Evolutionary conservation across 1,140 invertebrate species (phyloP), one percentile per base, ranked within the genome.

Genomic region (Lordiphosa collinella): DNA sequence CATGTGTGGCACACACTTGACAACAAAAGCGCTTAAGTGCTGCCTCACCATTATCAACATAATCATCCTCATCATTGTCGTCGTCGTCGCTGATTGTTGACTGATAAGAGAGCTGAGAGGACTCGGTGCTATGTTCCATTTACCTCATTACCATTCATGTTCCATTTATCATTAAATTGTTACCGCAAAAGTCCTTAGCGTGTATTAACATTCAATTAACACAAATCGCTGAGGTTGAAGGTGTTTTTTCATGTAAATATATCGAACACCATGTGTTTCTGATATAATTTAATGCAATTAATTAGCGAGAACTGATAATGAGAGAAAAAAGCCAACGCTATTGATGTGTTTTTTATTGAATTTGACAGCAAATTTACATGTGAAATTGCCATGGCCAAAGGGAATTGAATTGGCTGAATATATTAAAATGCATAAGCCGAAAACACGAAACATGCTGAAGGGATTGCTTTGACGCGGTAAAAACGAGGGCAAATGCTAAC

Each of bases 121-220:
- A 65, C 65, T 59, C 72, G 64, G 36, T 47, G 16, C 18, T 22
- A 22, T 35, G 6, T 14, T 18, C 22, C 16, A 35, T 13, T 31
- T 13, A 9, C n/a, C 9, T 38, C 36, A 12, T 29, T 29, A 29
- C 25, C 25, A 29, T 29, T 29, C 25, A 29, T 6, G 25, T 29
- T 29, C 7, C 25, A 29, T 29, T 29, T 29, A 29, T 29, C 69
- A 78, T 78, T 78, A 73, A 79, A 78, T 79, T 78, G 64, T 78
- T 43, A 51, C 74, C 63, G 40, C 74, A 64, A 68, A 69, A 29
- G 25, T 63, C 74, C 53, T 31, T 31, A 46, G 35, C 74, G 41
- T 59, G 37, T 59, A 79, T 78, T 78, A 79, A 78, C 68, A 73
- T 73, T 78, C 74, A 78, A 78, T 78, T 80, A 79, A 73, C 68